Evolutionary conservation across 2,113 vertebrate species (phyloP).

Genomic region (Athene noctua): DNA sequence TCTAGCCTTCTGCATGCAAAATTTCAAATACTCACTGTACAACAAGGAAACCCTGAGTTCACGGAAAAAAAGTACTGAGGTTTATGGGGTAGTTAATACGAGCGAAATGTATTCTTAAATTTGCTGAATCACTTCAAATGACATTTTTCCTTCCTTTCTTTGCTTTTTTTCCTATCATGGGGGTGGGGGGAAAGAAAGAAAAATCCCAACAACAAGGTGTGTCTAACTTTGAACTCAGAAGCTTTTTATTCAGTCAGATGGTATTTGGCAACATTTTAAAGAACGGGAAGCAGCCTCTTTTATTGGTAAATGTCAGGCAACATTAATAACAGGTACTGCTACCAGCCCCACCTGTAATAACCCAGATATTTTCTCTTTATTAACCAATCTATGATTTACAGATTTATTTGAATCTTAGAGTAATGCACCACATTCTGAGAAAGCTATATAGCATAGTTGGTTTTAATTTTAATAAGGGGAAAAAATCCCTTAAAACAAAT

Average conservation of each 20-base stretch:
- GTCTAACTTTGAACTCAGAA: background rate
- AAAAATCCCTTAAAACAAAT: constrained; percentile 51
- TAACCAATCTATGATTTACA: constrained; percentile 25
- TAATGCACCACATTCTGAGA: background rate
- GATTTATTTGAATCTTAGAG: constrained; percentile 18
- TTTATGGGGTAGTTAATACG: background rate
- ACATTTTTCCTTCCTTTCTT: background rate
- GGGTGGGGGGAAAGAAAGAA: too few species aligned
- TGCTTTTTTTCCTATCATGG: background rate
- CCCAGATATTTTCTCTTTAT: constrained; percentile 26
- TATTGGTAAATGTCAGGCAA: background rate
- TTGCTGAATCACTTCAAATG: background rate
- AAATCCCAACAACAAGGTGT: background rate
- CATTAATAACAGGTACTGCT: constrained; percentile 22
- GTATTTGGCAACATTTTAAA: constrained; percentile 21
- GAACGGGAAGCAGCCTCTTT: background rate
- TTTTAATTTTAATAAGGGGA: constrained; percentile 53
- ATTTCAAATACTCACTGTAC: background rate
- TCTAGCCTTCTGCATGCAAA: background rate
- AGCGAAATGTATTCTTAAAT: background rate
- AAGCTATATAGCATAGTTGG: background rate
- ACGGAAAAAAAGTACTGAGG: background rate
- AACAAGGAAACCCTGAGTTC: background rate
- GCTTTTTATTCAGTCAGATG: background rate
- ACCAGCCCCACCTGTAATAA: constrained; percentile 32